Conservation (phyloP, 2,797 vertebrate genomes). For the Semotilus atromaculatus region DNA sequence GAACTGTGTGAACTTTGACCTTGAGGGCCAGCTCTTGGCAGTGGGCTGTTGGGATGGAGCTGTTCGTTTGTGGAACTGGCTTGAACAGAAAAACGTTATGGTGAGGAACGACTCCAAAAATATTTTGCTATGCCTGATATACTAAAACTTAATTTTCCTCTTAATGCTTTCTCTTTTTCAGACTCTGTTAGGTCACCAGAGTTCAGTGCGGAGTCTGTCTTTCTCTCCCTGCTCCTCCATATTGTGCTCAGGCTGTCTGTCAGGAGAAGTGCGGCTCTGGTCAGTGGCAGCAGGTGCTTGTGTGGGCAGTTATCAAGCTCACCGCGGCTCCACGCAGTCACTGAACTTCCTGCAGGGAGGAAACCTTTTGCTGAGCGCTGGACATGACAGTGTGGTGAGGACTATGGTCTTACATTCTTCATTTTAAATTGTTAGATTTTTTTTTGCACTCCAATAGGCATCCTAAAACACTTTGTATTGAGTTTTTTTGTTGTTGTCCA, state of each 20-base stretch:
- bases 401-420: not conserved
- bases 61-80: slow-evolving; percentile 78
- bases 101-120: slow-evolving; percentile 57
- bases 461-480: not conserved
- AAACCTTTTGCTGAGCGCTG: slow-evolving; percentile 78
- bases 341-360: slow-evolving; percentile 78
- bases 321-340: slow-evolving; percentile 73
- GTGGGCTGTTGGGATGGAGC: slow-evolving; percentile 84
- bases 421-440: not conserved
- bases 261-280: slow-evolving; percentile 85
- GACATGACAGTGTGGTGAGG: slow-evolving; percentile 83
- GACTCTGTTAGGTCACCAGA: slow-evolving; percentile 76
- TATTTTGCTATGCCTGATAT: not conserved
- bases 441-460: not conserved
- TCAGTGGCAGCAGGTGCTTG: slow-evolving; percentile 76
- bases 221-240: slow-evolving; percentile 78
- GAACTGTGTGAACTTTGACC: slow-evolving; percentile 85
- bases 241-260: slow-evolving; percentile 81
- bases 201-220: slow-evolving; percentile 79
- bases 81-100: slow-evolving; percentile 63
- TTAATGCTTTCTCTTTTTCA: slow-evolving; percentile 55
- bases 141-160: not conserved
- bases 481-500: slow-evolving; percentile 58
- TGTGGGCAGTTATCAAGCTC: slow-evolving; percentile 83
- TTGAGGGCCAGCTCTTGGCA: slow-evolving; percentile 77